Evolutionary conservation across 1,140 invertebrate species (phyloP), one percentile per base, ranked within the genome.

Genomic region (Drosophila nannoptera): DNA sequence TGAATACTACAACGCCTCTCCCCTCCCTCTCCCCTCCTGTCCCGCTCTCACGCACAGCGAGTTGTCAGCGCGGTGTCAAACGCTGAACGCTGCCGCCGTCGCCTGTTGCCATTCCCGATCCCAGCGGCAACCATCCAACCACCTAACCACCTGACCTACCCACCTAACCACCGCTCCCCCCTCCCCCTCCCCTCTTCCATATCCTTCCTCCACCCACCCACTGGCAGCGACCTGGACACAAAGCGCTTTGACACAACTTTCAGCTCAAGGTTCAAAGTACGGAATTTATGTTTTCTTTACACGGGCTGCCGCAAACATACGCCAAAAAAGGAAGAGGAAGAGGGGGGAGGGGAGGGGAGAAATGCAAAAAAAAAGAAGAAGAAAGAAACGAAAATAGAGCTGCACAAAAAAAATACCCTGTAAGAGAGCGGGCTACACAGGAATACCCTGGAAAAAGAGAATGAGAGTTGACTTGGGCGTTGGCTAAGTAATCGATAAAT

Each of bases 261-360:
- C 52, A 72, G 58, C 69, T 75, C 69, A 75, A 75, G 73, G 73
- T 75, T 75, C 73, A 75, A 75, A 75, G 73, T 67, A 75, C 73
- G 73, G 73, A 75, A 75, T 75, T 75, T 75, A 75, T 72, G 73
- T 75, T 75, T 75, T 72, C 73, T 66, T 71, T 70, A 48, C 62
- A 71, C 63, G 68, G 63, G 6, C 61, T 48, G 62, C 72, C 68
- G 53, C 71, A 70, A 73, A 70, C 52, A 74, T 56, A 74, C 68
- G 52, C 56, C 59, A 62, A 62, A 61, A 68, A 66, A 43, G 35
- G 16, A 31, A 32, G 32, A 43, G 38, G 43, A 54, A 54, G 67
- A 46, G 42, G 5, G 22, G 22, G 22, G 22, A 22, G 1, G 22
- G 22, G 22, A 22, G 22, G 1, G 3, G 22, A 22, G 22, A 22